A percentile compares a stretch with the other conserved stretches of the same genome.
phyloP scores from a whole-genome alignment of 2,113 vertebrate species.

The Corythaeola cristata region DNA sequence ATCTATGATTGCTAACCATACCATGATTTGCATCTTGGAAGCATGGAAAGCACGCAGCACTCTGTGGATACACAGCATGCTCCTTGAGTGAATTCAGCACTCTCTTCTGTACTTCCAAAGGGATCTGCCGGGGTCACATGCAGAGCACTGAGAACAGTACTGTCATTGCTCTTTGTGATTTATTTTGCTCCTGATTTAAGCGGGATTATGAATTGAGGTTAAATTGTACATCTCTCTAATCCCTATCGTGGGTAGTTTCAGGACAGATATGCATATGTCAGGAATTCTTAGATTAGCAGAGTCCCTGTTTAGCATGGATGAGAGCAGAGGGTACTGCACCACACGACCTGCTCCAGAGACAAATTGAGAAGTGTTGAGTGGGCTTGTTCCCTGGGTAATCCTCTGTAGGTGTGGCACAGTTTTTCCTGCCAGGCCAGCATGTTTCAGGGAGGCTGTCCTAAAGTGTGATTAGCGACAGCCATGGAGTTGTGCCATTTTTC shows the following conservation, averaged over 20 bases:
- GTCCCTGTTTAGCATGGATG: not conserved
- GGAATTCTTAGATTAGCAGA: not conserved
- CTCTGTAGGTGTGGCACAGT: not conserved
- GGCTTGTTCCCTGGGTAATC: not conserved
- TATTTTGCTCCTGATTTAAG: slow-evolving; percentile 57
- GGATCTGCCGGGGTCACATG: not conserved
- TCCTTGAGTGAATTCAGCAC: not conserved
- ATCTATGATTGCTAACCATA: not conserved
- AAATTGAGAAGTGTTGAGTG: not conserved
- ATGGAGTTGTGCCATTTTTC: not conserved
- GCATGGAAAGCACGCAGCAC: not conserved
- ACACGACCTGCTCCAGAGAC: not conserved
- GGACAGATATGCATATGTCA: slow-evolving; percentile 31
- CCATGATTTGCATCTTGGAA: not conserved
- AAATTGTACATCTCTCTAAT: slow-evolving; percentile 62
- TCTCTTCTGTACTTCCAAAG: not conserved
- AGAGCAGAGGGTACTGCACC: not conserved
- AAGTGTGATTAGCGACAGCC: not conserved
- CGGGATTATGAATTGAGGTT: slow-evolving; percentile 69
- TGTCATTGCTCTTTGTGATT: slow-evolving; percentile 41
- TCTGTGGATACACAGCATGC: accelerated
- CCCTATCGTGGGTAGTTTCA: slow-evolving; percentile 43
- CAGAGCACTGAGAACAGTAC: not conserved
- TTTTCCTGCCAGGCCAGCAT: not conserved
- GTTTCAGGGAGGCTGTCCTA: not conserved